phyloP scores from a whole-genome alignment of 1,140 invertebrate genomes.

The Notospermus geniculatus region DNA sequence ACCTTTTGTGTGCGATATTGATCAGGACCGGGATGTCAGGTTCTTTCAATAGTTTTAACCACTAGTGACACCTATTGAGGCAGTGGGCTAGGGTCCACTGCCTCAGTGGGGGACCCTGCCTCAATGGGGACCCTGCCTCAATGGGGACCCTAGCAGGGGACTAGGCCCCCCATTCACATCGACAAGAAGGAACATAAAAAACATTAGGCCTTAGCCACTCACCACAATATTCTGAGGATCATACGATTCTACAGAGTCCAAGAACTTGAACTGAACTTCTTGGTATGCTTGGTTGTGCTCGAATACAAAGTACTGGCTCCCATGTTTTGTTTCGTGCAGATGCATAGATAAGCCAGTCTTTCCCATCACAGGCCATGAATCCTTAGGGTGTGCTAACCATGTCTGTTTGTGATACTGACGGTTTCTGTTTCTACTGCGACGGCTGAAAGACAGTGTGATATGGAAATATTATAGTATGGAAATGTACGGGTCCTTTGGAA shows the following conservation, averaged over 20 bases:
- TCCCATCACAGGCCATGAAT: slow-evolving; percentile 66
- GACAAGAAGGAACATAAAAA: background rate
- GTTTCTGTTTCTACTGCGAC: slow-evolving; percentile 27
- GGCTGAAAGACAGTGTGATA: slow-evolving; percentile 20
- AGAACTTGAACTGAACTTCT: slow-evolving; percentile 71
- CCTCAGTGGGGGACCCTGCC: no score
- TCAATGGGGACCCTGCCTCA: no score
- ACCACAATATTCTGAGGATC: slow-evolving; percentile 80
- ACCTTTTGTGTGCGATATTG: no score
- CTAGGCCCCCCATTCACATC: no score
- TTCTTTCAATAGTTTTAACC: no score
- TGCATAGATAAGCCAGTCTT: slow-evolving; percentile 75
- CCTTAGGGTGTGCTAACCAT: slow-evolving; percentile 67
- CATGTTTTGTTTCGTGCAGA: slow-evolving; percentile 59
- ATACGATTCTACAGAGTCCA: slow-evolving; percentile 74
- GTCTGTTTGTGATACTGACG: slow-evolving; percentile 46
- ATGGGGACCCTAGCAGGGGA: no score
- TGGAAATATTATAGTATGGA: background rate
- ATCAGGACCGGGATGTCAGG: no score
- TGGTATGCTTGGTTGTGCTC: slow-evolving; percentile 78
- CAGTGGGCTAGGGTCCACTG: no score
- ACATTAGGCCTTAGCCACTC: slow-evolving; percentile 36
- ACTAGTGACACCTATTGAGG: no score
- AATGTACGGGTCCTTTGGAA: no score
- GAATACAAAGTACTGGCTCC: slow-evolving; percentile 71